A percentile compares a stretch with the other conserved stretches of the same genome.
phyloP scores from a whole-genome alignment of 2,113 vertebrate species.

The Hippocampus zosterae region DNA sequence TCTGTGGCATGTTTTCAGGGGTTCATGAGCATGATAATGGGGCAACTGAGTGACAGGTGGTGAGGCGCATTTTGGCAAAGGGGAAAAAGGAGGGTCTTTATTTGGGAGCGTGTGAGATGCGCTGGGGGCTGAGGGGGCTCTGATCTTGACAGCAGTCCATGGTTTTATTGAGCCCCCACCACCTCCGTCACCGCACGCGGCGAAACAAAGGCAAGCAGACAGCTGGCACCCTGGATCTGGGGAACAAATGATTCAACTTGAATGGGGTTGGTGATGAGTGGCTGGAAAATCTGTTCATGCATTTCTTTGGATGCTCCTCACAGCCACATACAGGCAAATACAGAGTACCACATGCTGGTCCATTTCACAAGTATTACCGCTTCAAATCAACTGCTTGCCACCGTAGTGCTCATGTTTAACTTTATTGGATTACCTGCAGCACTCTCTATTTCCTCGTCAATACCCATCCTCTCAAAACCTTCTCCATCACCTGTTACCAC shows the following conservation, averaged over 20 bases:
- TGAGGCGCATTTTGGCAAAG: constrained; percentile 46
- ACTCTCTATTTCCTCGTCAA: constrained; percentile 57
- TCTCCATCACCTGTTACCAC: constrained; percentile 44
- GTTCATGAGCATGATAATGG: constrained; percentile 42
- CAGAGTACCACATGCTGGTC: constrained; percentile 6
- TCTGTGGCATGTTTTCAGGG: constrained; percentile 44
- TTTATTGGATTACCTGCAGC: constrained; percentile 61
- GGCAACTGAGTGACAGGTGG: constrained; percentile 57
- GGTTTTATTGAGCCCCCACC: constrained; percentile 28
- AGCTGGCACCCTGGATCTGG: constrained; percentile 65
- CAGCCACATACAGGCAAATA: constrained; percentile 17
- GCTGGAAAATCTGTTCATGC: neutral
- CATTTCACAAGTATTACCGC: constrained; percentile 19
- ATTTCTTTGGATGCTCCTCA: constrained; percentile 45
- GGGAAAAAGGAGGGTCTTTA: constrained; percentile 24
- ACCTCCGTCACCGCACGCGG: constrained; percentile 13
- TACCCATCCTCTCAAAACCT: constrained; percentile 49
- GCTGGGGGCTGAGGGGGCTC: constrained; percentile 1
- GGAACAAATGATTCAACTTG: constrained; percentile 43
- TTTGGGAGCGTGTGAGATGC: constrained; percentile 11
- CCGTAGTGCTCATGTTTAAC: constrained; percentile 49
- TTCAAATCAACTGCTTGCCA: constrained; percentile 33
- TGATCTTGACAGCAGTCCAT: constrained; percentile 49
- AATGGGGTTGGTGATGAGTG: neutral
- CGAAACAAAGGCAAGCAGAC: constrained; percentile 61